phyloP scores from a whole-genome alignment of 2,888 invertebrate genomes.

The Dynastes tityus region DNA sequence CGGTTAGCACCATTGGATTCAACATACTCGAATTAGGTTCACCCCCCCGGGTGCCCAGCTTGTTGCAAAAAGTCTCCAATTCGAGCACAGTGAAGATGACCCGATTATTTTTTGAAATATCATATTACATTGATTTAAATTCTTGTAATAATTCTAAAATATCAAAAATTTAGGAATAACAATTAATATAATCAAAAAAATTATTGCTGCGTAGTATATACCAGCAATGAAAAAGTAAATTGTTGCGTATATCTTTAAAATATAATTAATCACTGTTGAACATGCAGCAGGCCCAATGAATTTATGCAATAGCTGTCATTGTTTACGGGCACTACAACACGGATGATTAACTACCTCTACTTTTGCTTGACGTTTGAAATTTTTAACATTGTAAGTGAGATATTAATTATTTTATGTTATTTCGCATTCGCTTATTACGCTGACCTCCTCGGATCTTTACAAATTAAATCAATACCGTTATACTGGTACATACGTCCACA shows the following conservation, averaged over 20 bases:
- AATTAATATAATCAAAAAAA: background rate
- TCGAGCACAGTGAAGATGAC: too few species aligned
- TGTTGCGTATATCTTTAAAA: constrained; percentile 51
- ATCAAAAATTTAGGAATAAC: too few species aligned
- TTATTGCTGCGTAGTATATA: constrained; percentile 1
- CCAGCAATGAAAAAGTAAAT: constrained; percentile 19
- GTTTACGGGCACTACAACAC: constrained; percentile 54
- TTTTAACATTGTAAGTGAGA: constrained; percentile 54
- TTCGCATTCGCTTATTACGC: constrained; percentile 49
- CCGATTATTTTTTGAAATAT: too few species aligned
- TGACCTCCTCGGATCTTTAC: constrained; percentile 42
- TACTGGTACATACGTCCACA: background rate
- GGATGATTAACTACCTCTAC: constrained; percentile 55
- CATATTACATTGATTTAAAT: too few species aligned
- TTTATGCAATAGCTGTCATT: constrained; percentile 54
- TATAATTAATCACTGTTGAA: constrained; percentile 53
- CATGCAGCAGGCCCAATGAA: constrained; percentile 47
- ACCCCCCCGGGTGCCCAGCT: too few species aligned
- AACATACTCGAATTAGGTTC: too few species aligned
- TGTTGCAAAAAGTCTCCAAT: too few species aligned
- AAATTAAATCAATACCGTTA: constrained; percentile 46
- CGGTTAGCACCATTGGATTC: too few species aligned
- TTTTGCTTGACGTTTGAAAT: constrained; percentile 54
- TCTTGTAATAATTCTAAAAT: too few species aligned
- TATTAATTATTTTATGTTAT: constrained; percentile 55